These are phyloP conservation scores for Salvelinus namaycush DNA, from an alignment of 2,113 vertebrate genomes.

Conservation along the genomic window DNA sequence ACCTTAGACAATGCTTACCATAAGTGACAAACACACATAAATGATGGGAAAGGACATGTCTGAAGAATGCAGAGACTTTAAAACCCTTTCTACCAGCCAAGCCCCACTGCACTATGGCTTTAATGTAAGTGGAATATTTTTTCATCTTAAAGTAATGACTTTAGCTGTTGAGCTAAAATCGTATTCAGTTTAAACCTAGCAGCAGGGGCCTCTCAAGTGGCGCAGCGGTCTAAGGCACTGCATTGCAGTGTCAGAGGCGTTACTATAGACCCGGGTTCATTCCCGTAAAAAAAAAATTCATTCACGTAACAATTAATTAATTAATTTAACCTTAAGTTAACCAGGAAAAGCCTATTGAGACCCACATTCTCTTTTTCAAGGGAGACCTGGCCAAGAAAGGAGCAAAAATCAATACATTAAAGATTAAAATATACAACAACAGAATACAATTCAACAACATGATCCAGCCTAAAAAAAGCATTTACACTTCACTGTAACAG, in stretches of 20 bases:
- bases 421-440: too few species aligned
- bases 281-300: too few species aligned
- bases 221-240: too few species aligned
- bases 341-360: too few species aligned
- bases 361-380: too few species aligned
- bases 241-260: too few species aligned
- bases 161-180: background rate
- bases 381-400: background rate
- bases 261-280: too few species aligned
- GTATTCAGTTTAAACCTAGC: background rate
- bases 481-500: too few species aligned
- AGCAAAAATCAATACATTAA: too few species aligned
- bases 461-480: too few species aligned
- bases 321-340: background rate
- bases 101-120: background rate
- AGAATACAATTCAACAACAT: too few species aligned
- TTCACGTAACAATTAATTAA: background rate
- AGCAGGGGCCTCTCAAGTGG: too few species aligned
- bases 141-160: background rate
- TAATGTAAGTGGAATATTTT: background rate
- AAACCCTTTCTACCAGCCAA: background rate
- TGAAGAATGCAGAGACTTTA: background rate
- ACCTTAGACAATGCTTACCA: background rate
- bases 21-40: background rate
- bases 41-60: background rate